Evolutionary conservation across 1,140 invertebrate genomes (phyloP).

Genomic region (Drosophila bocqueti): DNA sequence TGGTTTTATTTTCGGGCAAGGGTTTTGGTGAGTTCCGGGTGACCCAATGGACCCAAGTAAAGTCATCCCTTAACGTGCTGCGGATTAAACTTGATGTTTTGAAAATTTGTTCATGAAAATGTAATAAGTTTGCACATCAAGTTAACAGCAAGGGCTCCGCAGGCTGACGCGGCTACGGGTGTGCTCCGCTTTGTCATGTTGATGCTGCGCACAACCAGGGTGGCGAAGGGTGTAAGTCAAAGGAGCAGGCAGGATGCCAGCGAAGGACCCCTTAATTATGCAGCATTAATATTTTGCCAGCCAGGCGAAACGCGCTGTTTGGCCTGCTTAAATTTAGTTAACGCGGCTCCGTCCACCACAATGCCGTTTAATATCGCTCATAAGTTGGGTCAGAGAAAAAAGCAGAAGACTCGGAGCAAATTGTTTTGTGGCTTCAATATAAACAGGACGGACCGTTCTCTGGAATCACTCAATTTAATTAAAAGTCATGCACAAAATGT

Average conservation of each 20-base stretch:
- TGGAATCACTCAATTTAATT: conserved; percentile 69
- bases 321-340: conserved; percentile 67
- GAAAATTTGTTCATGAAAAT: conserved; percentile 49
- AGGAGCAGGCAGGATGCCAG: conserved; percentile 23
- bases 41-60: conserved; percentile 10
- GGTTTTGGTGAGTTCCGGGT: not conserved
- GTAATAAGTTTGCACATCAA: conserved; percentile 48
- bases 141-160: conserved; percentile 15
- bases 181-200: conserved; percentile 44
- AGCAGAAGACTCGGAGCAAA: conserved; percentile 13
- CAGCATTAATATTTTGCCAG: conserved; percentile 74
- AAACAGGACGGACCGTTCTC: conserved; percentile 22
- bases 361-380: conserved; percentile 59
- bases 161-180: not conserved
- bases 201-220: not conserved
- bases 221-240: conserved; percentile 15
- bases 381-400: conserved; percentile 13
- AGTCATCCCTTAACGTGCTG: conserved; percentile 37
- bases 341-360: conserved; percentile 44
- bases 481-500: conserved; percentile 48
- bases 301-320: conserved; percentile 55
- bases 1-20: not conserved
- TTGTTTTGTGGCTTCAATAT: conserved; percentile 56
- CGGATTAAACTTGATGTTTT: conserved; percentile 41
- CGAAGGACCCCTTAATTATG: conserved; percentile 60